phyloP scores from a whole-genome alignment of 1,140 invertebrate species.

The Eupristina koningsbergeri region DNA sequence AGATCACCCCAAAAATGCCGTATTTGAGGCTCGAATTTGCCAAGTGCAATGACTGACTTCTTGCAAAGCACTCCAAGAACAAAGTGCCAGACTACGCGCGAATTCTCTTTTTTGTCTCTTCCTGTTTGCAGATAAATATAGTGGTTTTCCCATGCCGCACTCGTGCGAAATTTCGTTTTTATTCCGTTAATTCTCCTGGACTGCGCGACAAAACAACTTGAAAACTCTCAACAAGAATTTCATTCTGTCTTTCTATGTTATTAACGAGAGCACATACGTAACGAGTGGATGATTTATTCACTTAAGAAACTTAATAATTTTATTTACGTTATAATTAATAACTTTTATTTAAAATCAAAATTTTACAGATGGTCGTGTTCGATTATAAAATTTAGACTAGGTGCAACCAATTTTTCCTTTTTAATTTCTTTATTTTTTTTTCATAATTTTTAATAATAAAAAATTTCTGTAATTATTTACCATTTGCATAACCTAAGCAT shows the following conservation, averaged over 20 bases:
- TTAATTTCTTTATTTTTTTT: too few relatives aligned
- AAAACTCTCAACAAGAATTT: background rate
- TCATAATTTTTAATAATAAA: too few relatives aligned
- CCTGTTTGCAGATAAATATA: background rate
- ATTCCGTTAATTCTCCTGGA: too few relatives aligned
- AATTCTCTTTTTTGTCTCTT: background rate
- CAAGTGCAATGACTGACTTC: background rate
- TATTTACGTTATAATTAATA: background rate
- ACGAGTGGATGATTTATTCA: background rate
- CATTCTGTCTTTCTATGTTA: background rate
- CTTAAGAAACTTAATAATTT: background rate
- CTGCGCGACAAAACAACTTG: background rate
- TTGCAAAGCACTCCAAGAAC: background rate
- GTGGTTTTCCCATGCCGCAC: background rate
- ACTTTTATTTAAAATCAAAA: background rate
- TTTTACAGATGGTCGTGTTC: background rate
- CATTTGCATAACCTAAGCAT: too few relatives aligned
- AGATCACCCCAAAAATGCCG: constrained; percentile 67
- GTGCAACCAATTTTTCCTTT: background rate
- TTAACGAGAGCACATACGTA: too few relatives aligned
- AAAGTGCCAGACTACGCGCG: background rate
- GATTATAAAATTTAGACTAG: background rate
- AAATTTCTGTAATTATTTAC: too few relatives aligned
- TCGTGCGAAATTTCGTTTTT: background rate
- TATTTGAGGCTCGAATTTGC: constrained; percentile 63